Base-by-base conservation (phyloP, 30 jellyfish, hydroid and myxozoan species). In the Sanderia malayensis region DNA sequence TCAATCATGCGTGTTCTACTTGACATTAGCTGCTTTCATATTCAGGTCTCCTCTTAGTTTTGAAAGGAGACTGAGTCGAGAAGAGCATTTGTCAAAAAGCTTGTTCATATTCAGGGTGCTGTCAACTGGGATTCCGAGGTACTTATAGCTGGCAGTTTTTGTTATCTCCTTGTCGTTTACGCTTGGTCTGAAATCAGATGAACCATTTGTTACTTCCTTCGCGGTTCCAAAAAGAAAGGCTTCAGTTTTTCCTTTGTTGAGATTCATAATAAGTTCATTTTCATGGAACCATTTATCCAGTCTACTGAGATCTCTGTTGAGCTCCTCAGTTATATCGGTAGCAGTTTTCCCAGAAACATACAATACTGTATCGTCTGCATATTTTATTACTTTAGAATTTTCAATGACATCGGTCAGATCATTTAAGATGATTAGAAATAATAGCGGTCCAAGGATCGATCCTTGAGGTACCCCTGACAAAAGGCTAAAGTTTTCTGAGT, bases 361-460 rank as follows among this genome's bases (percentile, higher is more conserved):
- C 70, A 58, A 28, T 22, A 74, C 86, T 59, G 69, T 60, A 58
- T 74, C 70, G 69, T 74, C 79, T 58, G 78, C 79, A 58, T 58
- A 74, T 9, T 59, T 44, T 29, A 58, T 45, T 58, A 74, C 77
- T 61, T 41, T 74, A 34, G 79, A 74, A 37, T 74, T 74, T 74
- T 60, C 70, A 18, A 60, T 74, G 34, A 41, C 30, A 34, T 60
- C 86, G 10, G 86, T 3, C 1, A 74, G 78, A 62, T 32, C 69
- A 61, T 74, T 74, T 20, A 61, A 58, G 37, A 74, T 74, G 79
- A 74, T 34, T 74, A 74, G 78, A 61, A 74, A 74, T 23, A 74
- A 60, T 59, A 74, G 45, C 71, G 79, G 86, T 60, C 86, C 78
- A 74, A 74, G 78, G 86, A 74, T 74, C 69, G 79, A 74, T 31